Evolutionary conservation across 64 coral and sea anemone genomes (phyloP).

Genomic region (Stylophora pistillata): DNA sequence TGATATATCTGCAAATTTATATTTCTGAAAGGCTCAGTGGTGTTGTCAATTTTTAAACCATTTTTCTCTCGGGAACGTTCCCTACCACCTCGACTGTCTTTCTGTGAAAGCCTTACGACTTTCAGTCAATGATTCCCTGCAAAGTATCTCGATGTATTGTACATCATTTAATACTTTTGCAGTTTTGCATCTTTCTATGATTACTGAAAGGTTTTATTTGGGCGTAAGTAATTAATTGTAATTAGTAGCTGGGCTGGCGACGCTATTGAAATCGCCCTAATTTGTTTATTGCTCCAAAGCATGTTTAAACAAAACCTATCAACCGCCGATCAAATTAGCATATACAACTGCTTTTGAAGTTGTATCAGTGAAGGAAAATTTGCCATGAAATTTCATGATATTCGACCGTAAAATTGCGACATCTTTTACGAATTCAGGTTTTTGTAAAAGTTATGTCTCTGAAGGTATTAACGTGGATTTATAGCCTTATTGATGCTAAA

Average conservation of each 20-base stretch:
- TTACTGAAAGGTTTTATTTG: neutral
- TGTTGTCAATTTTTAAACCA: no score
- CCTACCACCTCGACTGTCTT: no score
- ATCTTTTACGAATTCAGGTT: neutral
- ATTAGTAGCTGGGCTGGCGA: neutral
- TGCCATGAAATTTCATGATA: neutral
- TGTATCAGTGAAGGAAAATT: neutral
- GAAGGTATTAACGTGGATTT: neutral
- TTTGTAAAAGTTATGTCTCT: neutral
- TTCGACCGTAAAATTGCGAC: neutral
- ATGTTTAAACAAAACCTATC: constrained; percentile 32
- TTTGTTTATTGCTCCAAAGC: constrained; percentile 27
- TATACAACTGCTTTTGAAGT: neutral
- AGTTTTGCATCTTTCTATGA: neutral
- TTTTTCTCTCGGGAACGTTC: no score
- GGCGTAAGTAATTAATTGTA: constrained; percentile 15
- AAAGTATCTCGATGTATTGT: no score
- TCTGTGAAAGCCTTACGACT: no score
- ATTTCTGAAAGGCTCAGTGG: no score
- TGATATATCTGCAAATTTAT: no score
- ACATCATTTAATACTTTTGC: neutral
- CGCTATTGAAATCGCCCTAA: constrained; percentile 6
- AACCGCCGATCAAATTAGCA: constrained; percentile 14
- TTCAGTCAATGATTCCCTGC: no score
- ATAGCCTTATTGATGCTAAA: neutral